Evolutionary conservation across 1,140 invertebrate genomes (phyloP), one percentile per base, ranked within the genome.

Genomic region (Drosophila sp.): DNA sequence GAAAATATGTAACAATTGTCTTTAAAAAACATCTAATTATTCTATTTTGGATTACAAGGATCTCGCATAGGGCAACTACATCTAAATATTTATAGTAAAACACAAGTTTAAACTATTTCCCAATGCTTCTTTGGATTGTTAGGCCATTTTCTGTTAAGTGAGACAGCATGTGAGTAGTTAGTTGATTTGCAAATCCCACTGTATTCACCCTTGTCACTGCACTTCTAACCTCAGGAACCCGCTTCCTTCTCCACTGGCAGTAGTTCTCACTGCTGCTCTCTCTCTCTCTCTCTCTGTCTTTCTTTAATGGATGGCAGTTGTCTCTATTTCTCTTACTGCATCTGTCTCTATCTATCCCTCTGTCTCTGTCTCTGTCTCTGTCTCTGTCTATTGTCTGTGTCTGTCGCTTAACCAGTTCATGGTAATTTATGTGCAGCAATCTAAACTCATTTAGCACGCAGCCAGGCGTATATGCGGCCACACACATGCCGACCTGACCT

Each of bases 361-460:
- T 70, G 10, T 57, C 6, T 35, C 1, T 57, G 25, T 47, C 40
- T 47, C 27, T 60, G 40, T 57, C 30, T 61, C 60, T 27, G 40
- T 63, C 60, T 50, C 57, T 61, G 44, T 54, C 41, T 41, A 11
- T 33, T 44, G 47, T 29, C 66, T 69, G 70, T 64, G 47, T 57
- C 63, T 58, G 72, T 65, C 54, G 25, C 61, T 54, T 47, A 44
- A 63, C 64, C 64, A 35, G 58, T 50, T 44, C 67, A 76, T 72
- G 76, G 60, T 73, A 87, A 80, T 82, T 87, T 87, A 82, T 87
- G 76, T 74, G 79, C 83, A 70, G 70, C 76, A 74, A 80, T 79
- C 76, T 70, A 75, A 80, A 76, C 76, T 89, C 83, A 87, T 89
- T 87, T 89, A 64, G 73, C 56, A 66, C 70, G 66, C 80, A 87